Evolutionary conservation across 2,888 invertebrate species (phyloP).

Genomic region (Agrotis ipsilon): DNA sequence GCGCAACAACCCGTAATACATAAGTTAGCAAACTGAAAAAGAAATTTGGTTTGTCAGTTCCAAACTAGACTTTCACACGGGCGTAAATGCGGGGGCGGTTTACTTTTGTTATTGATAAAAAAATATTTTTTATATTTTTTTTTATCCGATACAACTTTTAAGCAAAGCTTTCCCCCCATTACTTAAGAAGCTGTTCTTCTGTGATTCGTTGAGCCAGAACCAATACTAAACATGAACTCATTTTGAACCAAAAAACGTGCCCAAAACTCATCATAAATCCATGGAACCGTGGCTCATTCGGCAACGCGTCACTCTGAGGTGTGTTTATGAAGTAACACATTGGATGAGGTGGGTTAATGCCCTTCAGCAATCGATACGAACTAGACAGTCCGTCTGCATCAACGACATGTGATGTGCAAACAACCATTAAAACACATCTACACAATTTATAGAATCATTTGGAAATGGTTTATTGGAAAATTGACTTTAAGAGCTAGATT

Average conservation of each 20-base stretch:
- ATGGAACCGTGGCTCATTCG: background rate
- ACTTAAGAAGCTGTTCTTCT: no score
- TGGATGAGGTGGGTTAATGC: constrained; percentile 13
- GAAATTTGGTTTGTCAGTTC: no score
- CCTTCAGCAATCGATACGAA: constrained; percentile 30
- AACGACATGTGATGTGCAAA: background rate
- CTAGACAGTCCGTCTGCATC: constrained; percentile 19
- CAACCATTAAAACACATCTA: background rate
- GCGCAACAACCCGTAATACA: no score
- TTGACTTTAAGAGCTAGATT: background rate
- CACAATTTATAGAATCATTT: background rate
- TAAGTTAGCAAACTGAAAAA: no score
- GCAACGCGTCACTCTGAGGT: background rate
- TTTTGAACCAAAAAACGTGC: background rate
- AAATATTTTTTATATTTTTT: background rate
- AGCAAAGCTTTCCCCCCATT: no score
- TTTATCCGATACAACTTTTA: no score
- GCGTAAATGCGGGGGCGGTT: background rate
- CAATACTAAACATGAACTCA: background rate
- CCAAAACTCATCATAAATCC: background rate
- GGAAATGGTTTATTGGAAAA: background rate
- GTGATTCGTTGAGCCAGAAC: no score
- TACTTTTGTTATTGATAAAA: background rate
- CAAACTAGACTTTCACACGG: background rate
- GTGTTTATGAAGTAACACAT: constrained; percentile 1